phyloP scores from a whole-genome alignment of 1,140 invertebrate species.

The Drosophila kikkawai region DNA sequence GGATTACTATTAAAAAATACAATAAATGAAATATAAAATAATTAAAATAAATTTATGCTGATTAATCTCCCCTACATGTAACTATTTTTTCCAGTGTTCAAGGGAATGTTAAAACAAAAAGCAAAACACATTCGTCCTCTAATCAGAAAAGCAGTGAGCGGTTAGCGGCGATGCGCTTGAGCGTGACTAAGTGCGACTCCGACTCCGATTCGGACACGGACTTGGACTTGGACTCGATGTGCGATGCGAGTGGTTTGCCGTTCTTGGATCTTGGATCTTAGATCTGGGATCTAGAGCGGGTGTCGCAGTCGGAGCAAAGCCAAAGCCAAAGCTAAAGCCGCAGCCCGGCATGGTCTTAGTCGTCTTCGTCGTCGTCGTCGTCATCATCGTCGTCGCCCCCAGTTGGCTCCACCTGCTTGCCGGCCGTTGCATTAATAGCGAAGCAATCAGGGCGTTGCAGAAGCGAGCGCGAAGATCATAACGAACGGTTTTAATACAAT shows the following conservation, averaged over 20 bases:
- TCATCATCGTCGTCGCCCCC: slow-evolving; percentile 13
- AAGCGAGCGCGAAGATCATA: slow-evolving; percentile 79
- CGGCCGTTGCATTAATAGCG: slow-evolving; percentile 78
- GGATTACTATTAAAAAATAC: too few relatives aligned
- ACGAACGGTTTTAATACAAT: slow-evolving; percentile 81
- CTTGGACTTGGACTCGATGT: slow-evolving; percentile 20
- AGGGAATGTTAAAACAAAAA: background rate
- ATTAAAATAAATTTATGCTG: too few relatives aligned
- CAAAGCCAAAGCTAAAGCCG: slow-evolving; percentile 3
- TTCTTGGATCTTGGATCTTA: slow-evolving; percentile 10
- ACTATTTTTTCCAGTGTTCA: background rate
- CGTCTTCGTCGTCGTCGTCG: background rate
- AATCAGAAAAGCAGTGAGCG: slow-evolving; percentile 63
- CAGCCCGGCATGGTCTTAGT: background rate
- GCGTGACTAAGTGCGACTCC: slow-evolving; percentile 76
- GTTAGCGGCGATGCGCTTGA: slow-evolving; percentile 45
- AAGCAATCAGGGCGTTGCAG: slow-evolving; percentile 80
- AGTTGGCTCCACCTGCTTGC: slow-evolving; percentile 55
- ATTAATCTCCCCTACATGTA: too few relatives aligned
- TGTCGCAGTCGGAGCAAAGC: slow-evolving; percentile 1
- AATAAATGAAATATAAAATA: too few relatives aligned
- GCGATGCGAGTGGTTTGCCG: slow-evolving; percentile 31
- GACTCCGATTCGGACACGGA: slow-evolving; percentile 34
- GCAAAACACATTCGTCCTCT: slow-evolving; percentile 68
- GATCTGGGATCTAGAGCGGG: slow-evolving; percentile 13